Conservation (phyloP, 2,888 invertebrate species). For the Standfussiana lucernea region DNA sequence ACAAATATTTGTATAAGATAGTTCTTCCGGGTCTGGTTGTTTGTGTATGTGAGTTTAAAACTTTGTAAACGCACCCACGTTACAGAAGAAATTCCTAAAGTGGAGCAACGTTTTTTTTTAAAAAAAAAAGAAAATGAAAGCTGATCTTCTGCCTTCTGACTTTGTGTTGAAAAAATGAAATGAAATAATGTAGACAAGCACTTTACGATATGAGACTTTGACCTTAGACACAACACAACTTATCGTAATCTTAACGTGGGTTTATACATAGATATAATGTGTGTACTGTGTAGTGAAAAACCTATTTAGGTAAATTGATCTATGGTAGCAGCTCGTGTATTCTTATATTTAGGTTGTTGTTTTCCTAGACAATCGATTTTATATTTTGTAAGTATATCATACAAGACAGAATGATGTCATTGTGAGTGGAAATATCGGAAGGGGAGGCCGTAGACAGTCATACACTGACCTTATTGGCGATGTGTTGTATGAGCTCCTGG, state of each 20-base stretch:
- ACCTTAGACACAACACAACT: conserved; percentile 28
- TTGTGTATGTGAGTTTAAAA: too few relatives aligned
- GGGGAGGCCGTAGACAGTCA: neutral
- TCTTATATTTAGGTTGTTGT: neutral
- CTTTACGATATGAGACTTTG: conserved; percentile 52
- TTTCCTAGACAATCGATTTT: neutral
- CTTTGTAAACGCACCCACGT: too few relatives aligned
- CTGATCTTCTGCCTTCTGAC: conserved; percentile 13
- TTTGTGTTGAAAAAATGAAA: conserved; percentile 11
- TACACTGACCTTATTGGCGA: neutral
- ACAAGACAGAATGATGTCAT: neutral
- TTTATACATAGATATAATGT: neutral
- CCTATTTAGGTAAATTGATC: conserved; percentile 19
- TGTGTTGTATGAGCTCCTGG: too few relatives aligned
- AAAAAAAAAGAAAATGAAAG: neutral
- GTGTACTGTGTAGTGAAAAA: neutral
- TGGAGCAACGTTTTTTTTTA: too few relatives aligned
- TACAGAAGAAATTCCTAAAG: too few relatives aligned
- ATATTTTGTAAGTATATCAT: neutral
- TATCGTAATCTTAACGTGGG: neutral
- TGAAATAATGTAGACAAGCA: conserved; percentile 59
- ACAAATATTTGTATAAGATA: too few relatives aligned
- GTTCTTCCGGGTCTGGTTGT: too few relatives aligned
- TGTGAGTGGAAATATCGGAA: neutral
- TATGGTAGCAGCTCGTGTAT: neutral